Conservation (phyloP, 2,888 invertebrate species). For the Syrista parreyssii region DNA sequence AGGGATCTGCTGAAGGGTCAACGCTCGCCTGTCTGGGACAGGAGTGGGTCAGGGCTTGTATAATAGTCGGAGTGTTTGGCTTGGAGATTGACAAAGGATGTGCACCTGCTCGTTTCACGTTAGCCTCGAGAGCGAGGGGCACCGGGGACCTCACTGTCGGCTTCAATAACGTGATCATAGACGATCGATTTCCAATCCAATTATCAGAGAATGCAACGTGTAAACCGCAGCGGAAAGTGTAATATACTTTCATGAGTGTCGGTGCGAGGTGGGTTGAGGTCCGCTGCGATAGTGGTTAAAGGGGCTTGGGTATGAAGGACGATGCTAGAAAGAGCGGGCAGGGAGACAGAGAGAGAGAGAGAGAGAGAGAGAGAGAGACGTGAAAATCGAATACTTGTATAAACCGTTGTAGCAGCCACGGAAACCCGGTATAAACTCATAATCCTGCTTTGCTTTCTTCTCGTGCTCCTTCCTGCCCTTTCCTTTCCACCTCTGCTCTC, state of each 20-base stretch:
- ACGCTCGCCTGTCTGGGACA: too few species aligned
- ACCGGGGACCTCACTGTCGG: slow-evolving; percentile 23
- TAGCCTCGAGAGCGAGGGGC: not conserved
- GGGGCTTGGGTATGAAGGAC: slow-evolving; percentile 22
- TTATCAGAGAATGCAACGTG: slow-evolving; percentile 59
- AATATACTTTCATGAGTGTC: slow-evolving; percentile 59
- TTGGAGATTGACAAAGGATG: slow-evolving; percentile 33
- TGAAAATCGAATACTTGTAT: slow-evolving; percentile 46
- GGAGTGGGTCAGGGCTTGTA: too few species aligned
- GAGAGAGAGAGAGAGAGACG: slow-evolving; percentile 25
- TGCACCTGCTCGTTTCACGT: too few species aligned
- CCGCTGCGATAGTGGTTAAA: not conserved
- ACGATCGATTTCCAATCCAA: slow-evolving; percentile 61
- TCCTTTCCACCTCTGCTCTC: slow-evolving; percentile 10
- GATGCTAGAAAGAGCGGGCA: slow-evolving; percentile 28
- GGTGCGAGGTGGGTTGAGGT: slow-evolving; percentile 15
- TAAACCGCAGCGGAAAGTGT: slow-evolving; percentile 52
- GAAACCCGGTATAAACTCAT: slow-evolving; percentile 46
- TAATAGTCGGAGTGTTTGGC: slow-evolving; percentile 32
- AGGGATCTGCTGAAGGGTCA: too few species aligned
- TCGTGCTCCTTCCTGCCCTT: slow-evolving; percentile 27
- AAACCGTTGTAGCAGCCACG: slow-evolving; percentile 37
- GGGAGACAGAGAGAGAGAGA: slow-evolving; percentile 23
- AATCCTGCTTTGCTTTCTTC: slow-evolving; percentile 32
- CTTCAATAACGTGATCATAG: slow-evolving; percentile 44